Evolutionary conservation across 2,113 vertebrate genomes (phyloP).

Genomic region (Centropus bengalensis): DNA sequence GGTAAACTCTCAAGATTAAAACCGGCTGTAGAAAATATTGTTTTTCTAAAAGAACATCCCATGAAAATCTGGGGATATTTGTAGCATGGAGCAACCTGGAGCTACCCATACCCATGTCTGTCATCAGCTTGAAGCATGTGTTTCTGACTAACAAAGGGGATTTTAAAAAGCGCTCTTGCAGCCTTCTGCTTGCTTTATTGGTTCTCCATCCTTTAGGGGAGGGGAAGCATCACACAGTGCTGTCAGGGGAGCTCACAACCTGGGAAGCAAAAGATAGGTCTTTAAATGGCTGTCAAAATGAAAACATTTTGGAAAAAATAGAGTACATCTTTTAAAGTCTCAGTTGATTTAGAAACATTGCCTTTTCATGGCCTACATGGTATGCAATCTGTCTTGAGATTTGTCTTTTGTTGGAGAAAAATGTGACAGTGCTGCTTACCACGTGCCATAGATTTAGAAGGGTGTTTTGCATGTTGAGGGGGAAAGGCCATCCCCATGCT

Average conservation of each 20-base stretch:
- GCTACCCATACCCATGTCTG: background rate
- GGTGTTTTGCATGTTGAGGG: background rate
- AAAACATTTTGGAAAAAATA: background rate
- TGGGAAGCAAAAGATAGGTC: background rate
- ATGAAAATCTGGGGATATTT: background rate
- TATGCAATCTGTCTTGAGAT: background rate
- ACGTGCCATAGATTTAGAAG: background rate
- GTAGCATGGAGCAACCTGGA: background rate
- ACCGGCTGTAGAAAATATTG: background rate
- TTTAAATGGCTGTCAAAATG: background rate
- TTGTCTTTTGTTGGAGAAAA: background rate
- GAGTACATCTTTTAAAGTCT: background rate
- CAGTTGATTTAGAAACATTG: background rate
- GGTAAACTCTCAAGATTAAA: background rate
- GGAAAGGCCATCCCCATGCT: background rate
- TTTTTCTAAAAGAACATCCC: background rate
- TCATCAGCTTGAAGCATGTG: background rate
- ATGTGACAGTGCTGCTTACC: background rate
- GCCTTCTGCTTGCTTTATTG: background rate
- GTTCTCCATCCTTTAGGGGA: accelerated
- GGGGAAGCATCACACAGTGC: background rate
- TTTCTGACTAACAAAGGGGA: background rate
- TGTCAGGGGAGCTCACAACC: background rate
- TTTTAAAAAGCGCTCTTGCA: background rate
- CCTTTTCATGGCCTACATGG: accelerated